Evolutionary conservation across 2,888 invertebrate species (phyloP), one percentile per base, ranked within the genome.

Genomic region (Orchesella flavescens): DNA sequence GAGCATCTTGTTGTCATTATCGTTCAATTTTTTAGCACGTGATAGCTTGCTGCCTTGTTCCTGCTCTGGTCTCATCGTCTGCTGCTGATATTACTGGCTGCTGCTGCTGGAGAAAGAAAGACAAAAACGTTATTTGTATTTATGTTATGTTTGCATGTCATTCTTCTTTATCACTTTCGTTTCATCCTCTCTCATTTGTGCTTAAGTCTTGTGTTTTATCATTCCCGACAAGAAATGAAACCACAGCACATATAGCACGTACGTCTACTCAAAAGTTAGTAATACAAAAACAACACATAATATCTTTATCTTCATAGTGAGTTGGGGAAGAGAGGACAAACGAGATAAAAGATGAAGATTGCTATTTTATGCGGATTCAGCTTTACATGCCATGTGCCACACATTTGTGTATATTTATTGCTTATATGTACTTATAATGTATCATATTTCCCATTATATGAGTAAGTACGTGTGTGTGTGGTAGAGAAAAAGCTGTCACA

Each of bases 11-110:
- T 55, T 65, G 19, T 71, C 34, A 55, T 76, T 76, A 82, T 76
- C 81, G 81, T 82, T 69, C 82, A 74, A 49, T 49, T 55, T 69
- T 49, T 83, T 72, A 83, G 83, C 83, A 83, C 83, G 83, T 83
- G 83, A 83, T 83, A 65, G 68, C 24, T 43, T 59, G 71, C 82
- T 82, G 82, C 34, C 34, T 34, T 4, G 7, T 34, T 34, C 34
- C 34, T 34, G 34, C 34, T 34, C 34, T 34, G 3, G 34, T 4
- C 34, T 34, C 34, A 34, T 4, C 34, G 2, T 34, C 34, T 4
- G n/a, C n/a, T n/a, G n/a, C n/a, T n/a, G n/a, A n/a, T n/a, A n/a
- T n/a, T n/a, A 34, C 34, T 34, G 34, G 7, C 34, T 34, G 34
- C 34, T 34, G 34, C 34, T 49, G 49, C 49, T 49, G 49, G 49